phyloP scores from a whole-genome alignment of 2,888 invertebrate species.

The Strigamia crassipes region DNA sequence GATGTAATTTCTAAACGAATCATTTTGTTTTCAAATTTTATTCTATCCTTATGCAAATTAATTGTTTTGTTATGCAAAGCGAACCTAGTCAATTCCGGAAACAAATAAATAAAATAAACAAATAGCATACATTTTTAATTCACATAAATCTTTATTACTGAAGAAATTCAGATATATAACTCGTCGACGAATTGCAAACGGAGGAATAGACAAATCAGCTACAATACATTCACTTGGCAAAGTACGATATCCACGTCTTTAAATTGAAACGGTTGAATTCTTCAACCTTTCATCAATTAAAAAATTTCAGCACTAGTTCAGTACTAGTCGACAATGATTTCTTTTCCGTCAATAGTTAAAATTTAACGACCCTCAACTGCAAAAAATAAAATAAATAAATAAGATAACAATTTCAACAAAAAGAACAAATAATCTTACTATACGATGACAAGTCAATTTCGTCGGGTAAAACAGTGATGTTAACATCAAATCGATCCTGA shows the following conservation, averaged over 20 bases:
- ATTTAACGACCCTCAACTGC: conserved; percentile 61
- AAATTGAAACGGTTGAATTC: too few species aligned
- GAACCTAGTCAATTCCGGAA: too few species aligned
- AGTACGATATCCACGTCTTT: background rate
- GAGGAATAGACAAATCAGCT: background rate
- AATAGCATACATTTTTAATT: too few species aligned
- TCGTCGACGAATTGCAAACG: background rate
- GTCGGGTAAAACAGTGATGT: conserved; percentile 96
- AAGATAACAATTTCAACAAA: conserved; percentile 99
- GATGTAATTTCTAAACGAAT: too few species aligned
- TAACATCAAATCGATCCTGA: conserved; percentile 98
- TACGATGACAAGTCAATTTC: conserved; percentile 98
- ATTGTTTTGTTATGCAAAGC: too few species aligned
- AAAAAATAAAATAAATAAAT: conserved; percentile 49
- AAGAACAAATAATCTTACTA: too few species aligned
- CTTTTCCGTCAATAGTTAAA: background rate
- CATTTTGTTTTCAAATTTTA: too few species aligned
- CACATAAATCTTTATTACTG: too few species aligned
- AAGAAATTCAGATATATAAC: too few species aligned
- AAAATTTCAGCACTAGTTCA: background rate
- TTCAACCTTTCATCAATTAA: too few species aligned
- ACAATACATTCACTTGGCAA: background rate
- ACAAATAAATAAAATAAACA: too few species aligned
- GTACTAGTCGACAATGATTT: background rate
- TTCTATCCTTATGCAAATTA: too few species aligned